A percentile compares a stretch with the other conserved stretches of the same genome.
These are phyloP conservation scores for Lepisosteus osseus DNA, from an alignment of 2,113 vertebrate species.

Conservation along the genomic window DNA sequence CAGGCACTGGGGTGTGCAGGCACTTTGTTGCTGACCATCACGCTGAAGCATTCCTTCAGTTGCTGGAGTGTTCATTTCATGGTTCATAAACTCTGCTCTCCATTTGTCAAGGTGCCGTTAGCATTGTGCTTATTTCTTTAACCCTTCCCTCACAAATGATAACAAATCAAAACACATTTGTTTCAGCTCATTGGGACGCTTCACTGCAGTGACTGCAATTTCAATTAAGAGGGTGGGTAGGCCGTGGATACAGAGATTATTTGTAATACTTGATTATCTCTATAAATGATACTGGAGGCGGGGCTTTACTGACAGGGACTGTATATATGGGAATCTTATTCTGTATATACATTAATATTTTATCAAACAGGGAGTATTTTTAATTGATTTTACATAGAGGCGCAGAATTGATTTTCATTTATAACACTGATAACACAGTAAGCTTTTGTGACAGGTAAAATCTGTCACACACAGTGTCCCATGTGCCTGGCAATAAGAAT, in stretches of 20 bases:
- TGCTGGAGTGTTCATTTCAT: slow-evolving; percentile 78
- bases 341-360: neutral
- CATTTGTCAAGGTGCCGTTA: slow-evolving; percentile 76
- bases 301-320: neutral
- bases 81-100: slow-evolving; percentile 73
- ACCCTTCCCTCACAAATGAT: slow-evolving; percentile 70
- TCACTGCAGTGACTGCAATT: slow-evolving; percentile 40
- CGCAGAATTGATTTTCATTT: too few species aligned
- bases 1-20: slow-evolving; percentile 70
- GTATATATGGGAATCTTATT: too few species aligned
- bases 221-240: slow-evolving; percentile 45
- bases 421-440: too few species aligned
- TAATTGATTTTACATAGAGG: too few species aligned
- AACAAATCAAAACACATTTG: slow-evolving; percentile 70
- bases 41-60: slow-evolving; percentile 71
- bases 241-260: slow-evolving; percentile 17
- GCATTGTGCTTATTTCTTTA: slow-evolving; percentile 69
- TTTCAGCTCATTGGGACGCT: slow-evolving; percentile 47
- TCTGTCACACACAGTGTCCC: too few species aligned
- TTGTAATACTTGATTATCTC: neutral
- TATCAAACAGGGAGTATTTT: neutral
- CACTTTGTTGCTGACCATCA: slow-evolving; percentile 77
- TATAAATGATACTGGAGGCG: neutral
- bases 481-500: too few species aligned
- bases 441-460: too few species aligned